A percentile compares a stretch with the other conserved stretches of the same genome.
Conservation (phyloP, 2,888 invertebrate genomes). For the Morinoia aosen region DNA sequence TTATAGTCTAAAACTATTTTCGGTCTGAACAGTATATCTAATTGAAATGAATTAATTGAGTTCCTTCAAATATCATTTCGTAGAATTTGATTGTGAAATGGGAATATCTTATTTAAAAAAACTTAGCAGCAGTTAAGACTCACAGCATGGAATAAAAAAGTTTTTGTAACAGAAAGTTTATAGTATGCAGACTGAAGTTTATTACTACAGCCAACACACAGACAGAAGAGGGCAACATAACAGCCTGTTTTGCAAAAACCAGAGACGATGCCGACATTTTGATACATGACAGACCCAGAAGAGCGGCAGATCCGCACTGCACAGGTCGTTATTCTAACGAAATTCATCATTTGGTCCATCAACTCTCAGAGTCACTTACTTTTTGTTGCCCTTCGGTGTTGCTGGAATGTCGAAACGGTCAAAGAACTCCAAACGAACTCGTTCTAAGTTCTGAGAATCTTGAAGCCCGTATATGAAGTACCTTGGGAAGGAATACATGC, state of each 20-base stretch:
- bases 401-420: slow-evolving; percentile 88
- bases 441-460: slow-evolving; percentile 94
- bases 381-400: slow-evolving; percentile 74
- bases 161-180: neutral
- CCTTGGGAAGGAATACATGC: neutral
- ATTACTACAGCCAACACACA: neutral
- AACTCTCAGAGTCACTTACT: slow-evolving; percentile 58
- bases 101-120: too few relatives aligned
- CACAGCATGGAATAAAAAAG: neutral
- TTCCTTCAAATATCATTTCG: too few relatives aligned
- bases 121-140: neutral
- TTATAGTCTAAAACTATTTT: too few relatives aligned
- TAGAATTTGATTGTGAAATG: too few relatives aligned
- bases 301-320: too few relatives aligned
- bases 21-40: too few relatives aligned
- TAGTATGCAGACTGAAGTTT: neutral
- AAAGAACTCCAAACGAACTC: slow-evolving; percentile 87
- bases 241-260: neutral
- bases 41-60: too few relatives aligned
- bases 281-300: too few relatives aligned
- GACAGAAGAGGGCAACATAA: neutral
- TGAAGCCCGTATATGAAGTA: slow-evolving; percentile 96
- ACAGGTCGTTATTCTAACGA: neutral
- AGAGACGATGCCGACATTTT: too few relatives aligned
- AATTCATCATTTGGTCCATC: neutral